Evolutionary conservation across 2,888 invertebrate species (phyloP), one percentile per base, ranked within the genome.

Genomic region (Erebia ligea): DNA sequence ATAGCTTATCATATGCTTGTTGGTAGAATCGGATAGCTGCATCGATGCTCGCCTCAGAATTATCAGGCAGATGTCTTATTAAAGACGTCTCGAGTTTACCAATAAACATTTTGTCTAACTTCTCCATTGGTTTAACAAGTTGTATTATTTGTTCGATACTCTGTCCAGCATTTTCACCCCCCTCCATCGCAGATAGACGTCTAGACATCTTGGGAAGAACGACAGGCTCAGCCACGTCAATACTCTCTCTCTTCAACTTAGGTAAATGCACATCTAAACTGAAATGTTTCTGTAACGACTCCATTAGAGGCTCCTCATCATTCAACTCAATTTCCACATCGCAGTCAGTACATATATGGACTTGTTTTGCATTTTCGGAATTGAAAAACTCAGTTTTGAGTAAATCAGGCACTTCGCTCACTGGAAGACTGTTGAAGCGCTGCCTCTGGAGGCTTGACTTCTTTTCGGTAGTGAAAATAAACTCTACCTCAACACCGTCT

Each of bases 281-380:
- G 71, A 93, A 93, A 76, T 93, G 93, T 65, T 87, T 89, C 74
- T 92, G 91, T 0, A 93, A 79, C 0, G 91, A 91, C 76, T 93
- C 92, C 91, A 92, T 92, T 1, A 93, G 68, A 0, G 92, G 93
- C 48, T 87, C 88, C 13, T 93, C 92, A 10, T 92, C 92, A 21
- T 88, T 89, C 69, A 92, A 54, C 63, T 92, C 91, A 0, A 93
- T 92, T 71, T 92, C 92, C 0, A 92, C 85, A 62, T 91, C 79
- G 68, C 93, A 93, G 66, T 93, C 93, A 0, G 89, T 91, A 78
- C 93, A 93, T 11, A 93, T 92, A 71, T 93, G 93, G 2, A 93
- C 89, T 72, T 90, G 93, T 34, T 87, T 86, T 0, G 92, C 91
- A 17, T 88, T 84, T 1, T 88, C 91, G 0, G 80, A 83, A 0